Conservation (phyloP, 2,888 invertebrate species). For the Abrostola tripartita region DNA sequence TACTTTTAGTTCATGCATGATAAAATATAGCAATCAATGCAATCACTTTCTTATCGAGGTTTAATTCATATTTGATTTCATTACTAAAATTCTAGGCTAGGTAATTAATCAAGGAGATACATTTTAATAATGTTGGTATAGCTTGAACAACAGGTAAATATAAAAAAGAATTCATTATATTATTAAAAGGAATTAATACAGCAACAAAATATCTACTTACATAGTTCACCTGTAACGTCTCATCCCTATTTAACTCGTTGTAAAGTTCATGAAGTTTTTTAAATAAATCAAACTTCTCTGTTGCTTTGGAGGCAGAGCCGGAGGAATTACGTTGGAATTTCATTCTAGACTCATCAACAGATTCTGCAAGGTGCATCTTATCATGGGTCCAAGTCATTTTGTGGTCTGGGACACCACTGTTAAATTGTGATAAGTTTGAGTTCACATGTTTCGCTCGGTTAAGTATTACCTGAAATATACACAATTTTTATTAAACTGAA, state of each 20-base stretch:
- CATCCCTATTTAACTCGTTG: slow-evolving; percentile 84
- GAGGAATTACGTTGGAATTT: slow-evolving; percentile 82
- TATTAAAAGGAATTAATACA: slow-evolving; percentile 7
- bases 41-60: background rate
- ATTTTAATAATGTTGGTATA: background rate
- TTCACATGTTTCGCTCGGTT: slow-evolving; percentile 87
- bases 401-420: slow-evolving; percentile 84
- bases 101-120: background rate
- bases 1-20: no score
- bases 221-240: slow-evolving; percentile 80
- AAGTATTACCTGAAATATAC: slow-evolving; percentile 81
- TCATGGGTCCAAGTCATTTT: slow-evolving; percentile 88
- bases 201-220: slow-evolving; percentile 70
- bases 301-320: slow-evolving; percentile 73
- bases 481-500: slow-evolving; percentile 41
- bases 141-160: slow-evolving; percentile 9
- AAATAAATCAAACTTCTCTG: slow-evolving; percentile 85
- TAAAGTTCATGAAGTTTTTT: slow-evolving; percentile 86
- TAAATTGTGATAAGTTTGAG: slow-evolving; percentile 81
- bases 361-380: slow-evolving; percentile 85
- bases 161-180: slow-evolving; percentile 2
- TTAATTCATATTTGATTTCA: background rate
- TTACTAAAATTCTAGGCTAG: background rate
- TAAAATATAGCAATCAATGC: background rate
- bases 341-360: slow-evolving; percentile 85